Evolutionary conservation across 2,113 vertebrate genomes (phyloP), one percentile per base, ranked within the genome.

Genomic region (Cochlearius cochlearius): DNA sequence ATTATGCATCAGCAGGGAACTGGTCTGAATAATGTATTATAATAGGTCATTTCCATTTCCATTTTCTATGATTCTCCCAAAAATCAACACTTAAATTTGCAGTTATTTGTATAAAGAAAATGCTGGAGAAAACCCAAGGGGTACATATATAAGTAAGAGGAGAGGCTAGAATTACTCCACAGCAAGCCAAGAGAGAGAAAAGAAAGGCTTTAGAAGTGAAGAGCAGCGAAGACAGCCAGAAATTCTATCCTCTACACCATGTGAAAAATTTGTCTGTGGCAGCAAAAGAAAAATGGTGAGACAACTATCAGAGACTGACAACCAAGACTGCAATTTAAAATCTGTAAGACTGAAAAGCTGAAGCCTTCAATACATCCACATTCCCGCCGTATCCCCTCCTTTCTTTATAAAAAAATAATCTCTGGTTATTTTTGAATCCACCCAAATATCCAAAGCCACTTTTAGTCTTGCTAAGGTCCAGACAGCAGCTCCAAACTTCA

Each of bases 81-180:
- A 97, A 97, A 97, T 97, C 95, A 97, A 95, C 96, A 97, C 96
- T 96, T 94, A 92, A 91, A 92, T 94, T 97, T 89, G 87, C 73
- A 95, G 95, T 87, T 96, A 96, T 97, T 97, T 95, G 91, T 97
- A 68, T 76, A 84, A 96, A 96, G 91, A 91, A 96, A 96, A 97
- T 84, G 64, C 88, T 92, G 87, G 56, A 93, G 94, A 94, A 96
- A 89, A 81, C 96, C 86, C 96, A 71, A 62, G 94, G 88, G 97
- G 91, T 87, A 62, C 83, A 94, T 95, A 93, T 84, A 60, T 94
- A 81, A 96, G 92, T 93, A 91, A 92, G 87, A 89, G 56, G 68
- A 95, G 68, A 94, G 79, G 83, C 90, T 93, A 96, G 88, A 93
- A 97, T 94, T 92, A 94, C 95, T 92, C 49, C 19, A 43, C 68